These are phyloP conservation scores for Xylota sylvarum DNA, from an alignment of 2,888 invertebrate genomes.

Conservation along the genomic window DNA sequence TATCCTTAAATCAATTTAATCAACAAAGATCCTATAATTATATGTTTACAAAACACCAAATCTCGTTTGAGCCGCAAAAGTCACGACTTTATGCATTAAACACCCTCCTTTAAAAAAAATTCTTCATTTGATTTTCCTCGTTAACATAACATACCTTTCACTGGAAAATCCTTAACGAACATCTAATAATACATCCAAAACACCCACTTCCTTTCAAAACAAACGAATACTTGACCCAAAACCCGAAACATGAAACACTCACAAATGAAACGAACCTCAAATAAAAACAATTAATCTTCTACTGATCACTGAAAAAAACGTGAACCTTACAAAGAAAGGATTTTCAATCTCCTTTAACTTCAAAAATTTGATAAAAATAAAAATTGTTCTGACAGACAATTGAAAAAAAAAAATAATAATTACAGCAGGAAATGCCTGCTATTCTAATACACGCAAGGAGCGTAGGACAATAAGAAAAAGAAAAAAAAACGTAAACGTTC, in stretches of 20 bases:
- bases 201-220: conserved; percentile 9
- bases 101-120: conserved; percentile 8
- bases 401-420: not conserved
- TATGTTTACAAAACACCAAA: conserved; percentile 16
- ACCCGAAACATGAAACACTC: not conserved
- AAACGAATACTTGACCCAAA: conserved; percentile 2
- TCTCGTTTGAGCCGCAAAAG: not conserved
- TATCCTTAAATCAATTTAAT: not conserved
- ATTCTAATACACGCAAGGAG: not conserved
- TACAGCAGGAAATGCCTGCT: conserved; percentile 3
- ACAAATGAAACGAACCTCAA: conserved; percentile 17
- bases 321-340: conserved; percentile 16
- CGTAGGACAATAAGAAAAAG: not conserved
- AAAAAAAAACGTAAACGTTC: conserved; percentile 2
- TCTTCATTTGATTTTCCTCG: not conserved
- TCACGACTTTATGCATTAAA: conserved; percentile 34
- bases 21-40: conserved; percentile 15
- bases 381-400: not conserved
- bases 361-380: not conserved
- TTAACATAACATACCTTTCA: conserved; percentile 46
- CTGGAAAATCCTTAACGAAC: conserved; percentile 20
- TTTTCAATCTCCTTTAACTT: not conserved
- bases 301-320: conserved; percentile 14
- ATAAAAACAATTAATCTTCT: conserved; percentile 21
- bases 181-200: conserved; percentile 7